Conservation (phyloP, 2,113 vertebrate genomes). For the Pedionomus torquatus region DNA sequence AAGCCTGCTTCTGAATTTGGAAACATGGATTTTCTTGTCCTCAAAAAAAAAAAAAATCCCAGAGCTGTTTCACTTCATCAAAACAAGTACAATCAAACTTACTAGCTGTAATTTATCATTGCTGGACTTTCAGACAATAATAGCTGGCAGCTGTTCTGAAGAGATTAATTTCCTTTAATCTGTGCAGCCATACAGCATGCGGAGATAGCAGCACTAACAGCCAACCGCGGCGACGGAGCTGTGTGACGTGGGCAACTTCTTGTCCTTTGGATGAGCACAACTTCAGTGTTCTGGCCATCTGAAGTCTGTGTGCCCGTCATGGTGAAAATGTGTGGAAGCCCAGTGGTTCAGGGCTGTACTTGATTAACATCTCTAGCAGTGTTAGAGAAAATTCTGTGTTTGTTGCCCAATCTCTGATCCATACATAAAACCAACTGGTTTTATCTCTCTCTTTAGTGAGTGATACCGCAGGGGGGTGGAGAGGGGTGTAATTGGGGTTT, state of each 20-base stretch:
- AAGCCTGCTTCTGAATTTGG: background rate
- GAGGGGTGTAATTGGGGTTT: background rate
- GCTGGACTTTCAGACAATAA: background rate
- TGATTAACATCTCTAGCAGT: background rate
- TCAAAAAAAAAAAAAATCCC: background rate
- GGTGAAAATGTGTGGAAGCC: background rate
- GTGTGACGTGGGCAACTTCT: background rate
- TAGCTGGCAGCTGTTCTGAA: background rate
- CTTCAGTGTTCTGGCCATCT: background rate
- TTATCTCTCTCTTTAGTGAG: background rate
- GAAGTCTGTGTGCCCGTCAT: background rate
- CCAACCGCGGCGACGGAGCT: background rate
- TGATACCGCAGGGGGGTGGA: fast-evolving
- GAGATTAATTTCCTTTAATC: background rate
- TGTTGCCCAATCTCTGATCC: background rate
- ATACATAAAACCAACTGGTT: background rate
- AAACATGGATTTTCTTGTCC: background rate
- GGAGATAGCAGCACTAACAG: background rate
- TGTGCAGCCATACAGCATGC: background rate
- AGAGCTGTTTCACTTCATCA: background rate
- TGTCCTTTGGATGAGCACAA: background rate
- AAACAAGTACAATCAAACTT: background rate
- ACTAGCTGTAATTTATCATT: background rate
- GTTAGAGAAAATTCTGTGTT: background rate
- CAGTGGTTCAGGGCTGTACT: background rate